Evolutionary conservation across 2,797 vertebrate species (phyloP).

Genomic region (Hydrolagus colliei): DNA sequence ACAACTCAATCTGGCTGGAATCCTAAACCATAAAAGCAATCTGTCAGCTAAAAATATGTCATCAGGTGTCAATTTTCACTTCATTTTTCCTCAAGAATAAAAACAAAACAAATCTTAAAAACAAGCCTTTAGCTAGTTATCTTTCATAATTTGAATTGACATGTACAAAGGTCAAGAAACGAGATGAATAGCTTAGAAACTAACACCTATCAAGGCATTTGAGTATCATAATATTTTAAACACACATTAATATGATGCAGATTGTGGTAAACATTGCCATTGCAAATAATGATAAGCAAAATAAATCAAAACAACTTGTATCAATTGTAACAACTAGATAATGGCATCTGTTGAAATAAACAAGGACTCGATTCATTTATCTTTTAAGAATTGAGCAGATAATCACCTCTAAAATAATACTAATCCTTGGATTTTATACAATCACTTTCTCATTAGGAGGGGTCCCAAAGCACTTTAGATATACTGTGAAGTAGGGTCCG

Average conservation of each 20-base stretch:
- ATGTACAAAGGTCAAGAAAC: constrained; percentile 43
- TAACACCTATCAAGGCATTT: constrained; percentile 51
- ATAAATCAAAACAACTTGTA: not conserved
- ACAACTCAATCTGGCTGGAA: constrained; percentile 92
- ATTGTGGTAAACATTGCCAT: not conserved
- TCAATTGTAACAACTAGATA: not conserved
- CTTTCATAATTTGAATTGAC: constrained; percentile 39
- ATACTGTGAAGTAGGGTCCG: no score
- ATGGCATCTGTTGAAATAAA: not conserved
- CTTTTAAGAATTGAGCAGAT: not conserved
- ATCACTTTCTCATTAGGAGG: no score
- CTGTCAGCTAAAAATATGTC: not conserved
- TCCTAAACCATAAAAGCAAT: constrained; percentile 63
- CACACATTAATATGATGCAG: constrained; percentile 8
- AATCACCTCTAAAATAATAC: no score
- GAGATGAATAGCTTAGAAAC: constrained; percentile 15
- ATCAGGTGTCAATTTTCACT: constrained; percentile 36
- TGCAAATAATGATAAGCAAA: not conserved
- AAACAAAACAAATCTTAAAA: not conserved
- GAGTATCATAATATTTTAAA: constrained; percentile 52
- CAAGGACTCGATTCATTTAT: not conserved
- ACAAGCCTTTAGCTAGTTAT: not conserved
- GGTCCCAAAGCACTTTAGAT: no score
- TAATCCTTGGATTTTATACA: no score
- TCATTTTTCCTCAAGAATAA: not conserved